Base-by-base conservation (phyloP, 2,888 invertebrate genomes). In the Yponomeuta plumbellus region DNA sequence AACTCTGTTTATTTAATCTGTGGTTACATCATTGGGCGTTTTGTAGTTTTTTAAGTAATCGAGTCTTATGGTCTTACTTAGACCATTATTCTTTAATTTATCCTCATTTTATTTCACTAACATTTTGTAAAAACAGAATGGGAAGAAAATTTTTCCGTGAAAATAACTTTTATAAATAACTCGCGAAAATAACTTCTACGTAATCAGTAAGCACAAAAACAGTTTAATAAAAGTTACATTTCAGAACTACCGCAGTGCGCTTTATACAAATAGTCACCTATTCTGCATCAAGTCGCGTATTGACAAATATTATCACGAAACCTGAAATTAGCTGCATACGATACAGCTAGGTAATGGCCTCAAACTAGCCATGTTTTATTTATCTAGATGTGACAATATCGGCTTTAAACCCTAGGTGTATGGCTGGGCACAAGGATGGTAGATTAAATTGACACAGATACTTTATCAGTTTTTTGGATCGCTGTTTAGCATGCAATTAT, bases 241-340 rank as follows among this genome's bases (percentile, higher is more conserved):
- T 20, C 21, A 58, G 20, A n/a, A 58, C 64, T 66, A 65, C 69
- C 70, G 71, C 71, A 71, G 23, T 71, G 71, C 71, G 71, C 71
- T 68, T 70, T 68, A 66, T 66, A 64, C 67, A 22, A 58, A 40
- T 20, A 26, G 26, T 26, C 26, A 20, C 58, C 21, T n/a, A 11
- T 11, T 58, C 6, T 22, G 21, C 20, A 58, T 22, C 20, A 3
- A 13, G 44, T 10, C 44, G 44, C 21, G 6, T 63, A 63, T 63
- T 63, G 63, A 44, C 63, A 40, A 23, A 61, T 11, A 17, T 6
- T n/a, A 13, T 6, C 61, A 61, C 61, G 61, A 61, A 61, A 23
- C 23, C n/a, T 26, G 23, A 21, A 52, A 22, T 59, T 22, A 59
- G 23, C 59, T 59, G 59, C 59, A 59, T 59, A 23, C 44, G 22